Conservation (phyloP, 2,888 invertebrate species). For the Atethmia centrago region DNA sequence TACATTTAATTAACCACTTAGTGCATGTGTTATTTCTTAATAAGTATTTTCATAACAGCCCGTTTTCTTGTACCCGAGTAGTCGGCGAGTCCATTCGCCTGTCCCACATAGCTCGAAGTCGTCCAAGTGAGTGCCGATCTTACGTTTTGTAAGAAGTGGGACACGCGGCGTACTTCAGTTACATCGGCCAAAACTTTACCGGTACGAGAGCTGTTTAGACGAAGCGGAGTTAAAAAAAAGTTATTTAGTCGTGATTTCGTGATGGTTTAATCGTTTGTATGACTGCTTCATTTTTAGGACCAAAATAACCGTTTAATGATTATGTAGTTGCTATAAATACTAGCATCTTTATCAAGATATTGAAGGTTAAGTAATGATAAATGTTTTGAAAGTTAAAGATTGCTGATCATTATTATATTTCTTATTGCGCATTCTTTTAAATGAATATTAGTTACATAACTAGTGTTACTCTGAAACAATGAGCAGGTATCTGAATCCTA, state of each 20-base stretch:
- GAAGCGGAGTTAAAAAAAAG: slow-evolving; percentile 33
- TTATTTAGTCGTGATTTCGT: slow-evolving; percentile 33
- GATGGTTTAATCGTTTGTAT: slow-evolving; percentile 12
- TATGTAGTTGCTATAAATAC: background rate
- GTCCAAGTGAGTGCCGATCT: slow-evolving; percentile 72
- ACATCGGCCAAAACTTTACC: slow-evolving; percentile 53
- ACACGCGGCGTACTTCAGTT: slow-evolving; percentile 63
- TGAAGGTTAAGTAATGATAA: slow-evolving; percentile 1
- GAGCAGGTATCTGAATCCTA: slow-evolving; percentile 14
- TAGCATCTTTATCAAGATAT: background rate
- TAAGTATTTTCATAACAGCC: slow-evolving; percentile 60
- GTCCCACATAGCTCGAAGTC: slow-evolving; percentile 74
- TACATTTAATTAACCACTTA: slow-evolving; percentile 33
- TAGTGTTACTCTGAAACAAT: slow-evolving; percentile 32
- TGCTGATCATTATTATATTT: background rate
- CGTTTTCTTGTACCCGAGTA: slow-evolving; percentile 57
- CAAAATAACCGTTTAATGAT: background rate
- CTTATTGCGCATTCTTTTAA: slow-evolving; percentile 6
- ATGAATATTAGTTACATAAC: slow-evolving; percentile 16
- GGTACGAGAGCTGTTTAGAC: slow-evolving; percentile 27
- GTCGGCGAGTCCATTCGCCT: slow-evolving; percentile 67
- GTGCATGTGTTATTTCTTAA: slow-evolving; percentile 53
- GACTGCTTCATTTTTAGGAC: background rate
- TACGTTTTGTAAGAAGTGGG: slow-evolving; percentile 67
- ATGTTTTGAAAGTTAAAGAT: background rate